Evolutionary conservation across 2,113 vertebrate genomes (phyloP).

Genomic region (Etheostoma spectabile): DNA sequence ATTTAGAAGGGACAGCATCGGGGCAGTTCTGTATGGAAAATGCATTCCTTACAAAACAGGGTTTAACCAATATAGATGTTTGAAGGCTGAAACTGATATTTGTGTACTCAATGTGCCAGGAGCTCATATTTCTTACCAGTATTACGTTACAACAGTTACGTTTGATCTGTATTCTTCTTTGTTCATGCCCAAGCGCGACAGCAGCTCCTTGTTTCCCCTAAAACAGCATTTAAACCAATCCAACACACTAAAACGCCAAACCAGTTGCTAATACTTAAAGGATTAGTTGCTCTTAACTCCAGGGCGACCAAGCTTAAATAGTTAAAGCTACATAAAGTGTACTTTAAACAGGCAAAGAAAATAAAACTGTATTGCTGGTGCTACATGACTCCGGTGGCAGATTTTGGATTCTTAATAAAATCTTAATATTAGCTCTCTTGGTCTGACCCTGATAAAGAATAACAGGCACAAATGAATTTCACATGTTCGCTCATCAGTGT

Average conservation of each 20-base stretch:
- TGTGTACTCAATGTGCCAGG: conserved; percentile 23
- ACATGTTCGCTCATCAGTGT: conserved; percentile 10
- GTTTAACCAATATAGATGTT: conserved; percentile 22
- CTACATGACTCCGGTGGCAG: not conserved
- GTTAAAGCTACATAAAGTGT: conserved; percentile 14
- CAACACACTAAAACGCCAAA: not conserved
- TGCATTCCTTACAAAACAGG: conserved; percentile 1
- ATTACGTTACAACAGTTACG: too few relatives aligned
- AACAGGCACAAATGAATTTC: conserved; percentile 7
- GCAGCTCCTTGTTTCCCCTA: not conserved
- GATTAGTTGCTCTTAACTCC: conserved; percentile 24
- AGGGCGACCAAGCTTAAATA: not conserved
- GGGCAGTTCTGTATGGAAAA: not conserved
- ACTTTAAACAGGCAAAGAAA: not conserved
- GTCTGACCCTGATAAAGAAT: conserved; percentile 11
- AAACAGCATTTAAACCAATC: conserved; percentile 13
- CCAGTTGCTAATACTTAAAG: not conserved
- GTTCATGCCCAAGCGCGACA: not conserved
- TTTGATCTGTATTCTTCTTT: not conserved
- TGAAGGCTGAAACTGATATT: not conserved
- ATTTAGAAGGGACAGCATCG: conserved; percentile 18
- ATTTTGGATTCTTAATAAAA: conserved; percentile 2
- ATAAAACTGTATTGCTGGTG: not conserved
- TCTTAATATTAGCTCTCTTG: conserved; percentile 8
- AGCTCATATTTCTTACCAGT: conserved; percentile 35